Evolutionary conservation across 2,888 invertebrate genomes (phyloP), one percentile per base, ranked within the genome.

Genomic region (Heliconius sara): DNA sequence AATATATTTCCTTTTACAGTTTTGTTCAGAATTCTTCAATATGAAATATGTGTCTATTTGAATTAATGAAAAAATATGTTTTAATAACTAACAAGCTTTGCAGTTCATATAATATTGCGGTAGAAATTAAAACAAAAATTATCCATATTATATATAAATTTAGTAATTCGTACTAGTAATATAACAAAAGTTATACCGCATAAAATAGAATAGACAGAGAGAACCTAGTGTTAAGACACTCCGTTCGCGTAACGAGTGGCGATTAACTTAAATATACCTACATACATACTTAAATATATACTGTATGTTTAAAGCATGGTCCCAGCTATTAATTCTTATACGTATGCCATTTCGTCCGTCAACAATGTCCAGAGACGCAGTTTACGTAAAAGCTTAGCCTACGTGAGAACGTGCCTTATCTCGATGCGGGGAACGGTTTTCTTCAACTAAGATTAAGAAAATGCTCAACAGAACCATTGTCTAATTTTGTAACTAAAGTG

Each of bases 321-420:
- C 6, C 25, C 25, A 63, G 63, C 63, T 63, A 25, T 25, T 25
- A 63, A 19, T 57, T 16, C 2, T n/a, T 65, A 13, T 65, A 27
- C 47, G 1, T 27, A 65, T 43, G 16, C 6, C 34, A 25, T 7
- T 43, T 70, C 13, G 43, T 70, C 19, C 63, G 27, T 30, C 22
- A 43, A 47, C 39, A 65, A 9, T 65, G 75, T 43, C 75, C 13
- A 47, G 30, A 27, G 16, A 75, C 66, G 65, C 65, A 65, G 30
- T 75, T 43, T 75, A 75, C 39, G 3, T 65, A 75, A 74, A 75
- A 47, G 43, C 47, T 74, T 25, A n/a, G 47, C 75, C 77, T 60
- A 47, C 77, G 71, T 75, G 43, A 71, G 39, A 22, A 77, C 77
- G 71, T 77, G 71, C 63, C 63, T 77, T 72, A 77, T 77, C 77